Evolutionary conservation across 1,140 invertebrate species (phyloP).

Genomic region (Holcopasites calliopsidis): DNA sequence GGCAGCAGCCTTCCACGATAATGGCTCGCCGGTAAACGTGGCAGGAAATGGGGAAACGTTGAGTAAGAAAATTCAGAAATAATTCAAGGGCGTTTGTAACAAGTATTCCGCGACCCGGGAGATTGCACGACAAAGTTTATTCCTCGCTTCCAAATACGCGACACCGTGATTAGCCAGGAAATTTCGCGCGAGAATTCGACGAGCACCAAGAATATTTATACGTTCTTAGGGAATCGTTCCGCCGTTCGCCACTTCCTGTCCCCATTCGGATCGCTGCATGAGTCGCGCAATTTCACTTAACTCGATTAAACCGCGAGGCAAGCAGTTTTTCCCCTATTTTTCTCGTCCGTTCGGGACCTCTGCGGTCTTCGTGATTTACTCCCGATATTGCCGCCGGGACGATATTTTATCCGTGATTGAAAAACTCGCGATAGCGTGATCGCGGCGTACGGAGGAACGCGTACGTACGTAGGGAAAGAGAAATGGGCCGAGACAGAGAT

Average conservation of each 20-base stretch:
- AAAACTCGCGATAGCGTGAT: slow-evolving; percentile 55
- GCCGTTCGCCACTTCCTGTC: background rate
- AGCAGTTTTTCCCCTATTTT: slow-evolving; percentile 57
- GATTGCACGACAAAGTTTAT: no score
- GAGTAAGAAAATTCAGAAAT: no score
- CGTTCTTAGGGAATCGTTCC: slow-evolving; percentile 8
- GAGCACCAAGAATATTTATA: slow-evolving; percentile 2
- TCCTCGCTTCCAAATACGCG: no score
- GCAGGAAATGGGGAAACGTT: background rate
- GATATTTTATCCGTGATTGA: slow-evolving; percentile 60
- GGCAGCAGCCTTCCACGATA: background rate
- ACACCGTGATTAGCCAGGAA: no score
- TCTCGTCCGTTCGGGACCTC: slow-evolving; percentile 44
- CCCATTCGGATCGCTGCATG: slow-evolving; percentile 17
- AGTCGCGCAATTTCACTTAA: slow-evolving; percentile 64
- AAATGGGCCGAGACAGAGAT: background rate
- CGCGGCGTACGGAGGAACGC: slow-evolving; percentile 24
- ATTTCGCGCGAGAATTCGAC: no score
- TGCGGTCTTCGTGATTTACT: slow-evolving; percentile 62
- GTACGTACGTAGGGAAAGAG: background rate
- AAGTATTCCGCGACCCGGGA: no score
- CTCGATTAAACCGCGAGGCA: slow-evolving; percentile 63
- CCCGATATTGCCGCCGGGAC: slow-evolving; percentile 59
- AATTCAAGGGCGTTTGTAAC: no score
- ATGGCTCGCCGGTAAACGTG: background rate